These are phyloP conservation scores for Mastomys natalensis DNA, from an alignment of 2,113 vertebrate species.

Conservation along the genomic window DNA sequence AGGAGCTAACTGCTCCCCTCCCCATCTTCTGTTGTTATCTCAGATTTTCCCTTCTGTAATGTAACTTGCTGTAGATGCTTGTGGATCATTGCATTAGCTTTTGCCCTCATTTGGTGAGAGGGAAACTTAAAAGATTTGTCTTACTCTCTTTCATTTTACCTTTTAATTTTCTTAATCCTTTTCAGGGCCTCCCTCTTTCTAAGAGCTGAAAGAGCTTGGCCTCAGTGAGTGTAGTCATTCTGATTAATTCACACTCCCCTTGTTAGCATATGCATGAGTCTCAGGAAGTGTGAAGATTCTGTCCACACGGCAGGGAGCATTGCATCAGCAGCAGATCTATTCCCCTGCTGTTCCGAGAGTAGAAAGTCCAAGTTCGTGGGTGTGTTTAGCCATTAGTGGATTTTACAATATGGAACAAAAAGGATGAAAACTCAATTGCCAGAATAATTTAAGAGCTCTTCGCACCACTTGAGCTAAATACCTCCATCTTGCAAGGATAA, in stretches of 20 bases:
- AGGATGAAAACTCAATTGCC: conserved; percentile 68
- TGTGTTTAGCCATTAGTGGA: conserved; percentile 73
- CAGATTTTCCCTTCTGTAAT: not conserved
- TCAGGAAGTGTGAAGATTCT: conserved; percentile 40
- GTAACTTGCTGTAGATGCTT: not conserved
- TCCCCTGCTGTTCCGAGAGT: conserved; percentile 55
- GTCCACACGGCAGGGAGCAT: conserved; percentile 47
- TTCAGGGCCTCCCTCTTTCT: not conserved
- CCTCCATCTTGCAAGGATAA: conserved; percentile 56
- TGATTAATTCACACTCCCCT: conserved; percentile 50
- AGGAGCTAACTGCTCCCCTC: not conserved
- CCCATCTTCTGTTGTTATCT: not conserved
- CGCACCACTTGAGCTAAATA: conserved; percentile 77
- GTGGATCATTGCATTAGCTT: conserved; percentile 53
- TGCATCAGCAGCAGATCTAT: conserved; percentile 61
- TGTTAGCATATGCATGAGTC: conserved; percentile 72
- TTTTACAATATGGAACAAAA: conserved; percentile 80
- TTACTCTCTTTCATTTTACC: conserved; percentile 60
- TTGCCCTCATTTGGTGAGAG: conserved; percentile 60
- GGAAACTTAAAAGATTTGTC: not conserved
- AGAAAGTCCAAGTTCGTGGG: conserved; percentile 73
- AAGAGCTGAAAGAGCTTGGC: conserved; percentile 46
- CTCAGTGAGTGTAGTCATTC: conserved; percentile 13
- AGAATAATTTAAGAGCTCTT: conserved; percentile 81
- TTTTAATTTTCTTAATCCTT: conserved; percentile 69